Evolutionary conservation across 2,888 invertebrate genomes (phyloP).

Genomic region (Melanchra persicariae): DNA sequence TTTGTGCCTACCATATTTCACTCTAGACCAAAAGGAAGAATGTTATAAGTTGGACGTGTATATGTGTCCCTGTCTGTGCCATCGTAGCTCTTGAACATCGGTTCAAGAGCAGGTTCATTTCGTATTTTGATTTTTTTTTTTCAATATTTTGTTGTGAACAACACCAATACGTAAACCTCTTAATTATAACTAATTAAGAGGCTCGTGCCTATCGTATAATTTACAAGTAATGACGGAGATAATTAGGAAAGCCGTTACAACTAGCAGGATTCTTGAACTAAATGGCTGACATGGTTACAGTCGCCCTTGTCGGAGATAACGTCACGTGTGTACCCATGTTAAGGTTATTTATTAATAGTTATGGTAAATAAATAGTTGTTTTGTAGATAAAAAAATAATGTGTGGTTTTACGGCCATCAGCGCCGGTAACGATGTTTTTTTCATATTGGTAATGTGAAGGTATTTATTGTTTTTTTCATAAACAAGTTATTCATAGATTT

Average conservation of each 20-base stretch:
- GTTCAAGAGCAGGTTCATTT: too few species aligned
- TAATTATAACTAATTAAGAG: slow-evolving; percentile 38
- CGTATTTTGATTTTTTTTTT: too few species aligned
- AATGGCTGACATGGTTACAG: slow-evolving; percentile 53
- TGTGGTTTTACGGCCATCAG: background rate
- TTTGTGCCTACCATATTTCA: too few species aligned
- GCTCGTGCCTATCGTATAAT: slow-evolving; percentile 29
- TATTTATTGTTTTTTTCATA: too few species aligned
- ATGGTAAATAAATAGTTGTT: slow-evolving; percentile 8
- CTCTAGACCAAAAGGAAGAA: too few species aligned
- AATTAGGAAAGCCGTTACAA: slow-evolving; percentile 32
- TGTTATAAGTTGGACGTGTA: too few species aligned
- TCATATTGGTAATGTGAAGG: background rate
- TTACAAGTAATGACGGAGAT: slow-evolving; percentile 33
- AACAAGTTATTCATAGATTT: too few species aligned
- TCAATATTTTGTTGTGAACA: too few species aligned
- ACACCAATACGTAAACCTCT: background rate
- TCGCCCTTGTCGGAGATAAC: slow-evolving; percentile 41
- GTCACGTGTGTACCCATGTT: slow-evolving; percentile 17
- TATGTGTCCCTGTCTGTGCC: too few species aligned
- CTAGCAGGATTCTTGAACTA: slow-evolving; percentile 56
- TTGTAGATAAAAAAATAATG: background rate
- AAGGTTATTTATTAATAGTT: slow-evolving; percentile 39
- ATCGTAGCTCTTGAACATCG: too few species aligned
- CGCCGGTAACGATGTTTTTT: background rate